phyloP scores from a whole-genome alignment of 2,888 invertebrate species.

The Synergus gifuensis region DNA sequence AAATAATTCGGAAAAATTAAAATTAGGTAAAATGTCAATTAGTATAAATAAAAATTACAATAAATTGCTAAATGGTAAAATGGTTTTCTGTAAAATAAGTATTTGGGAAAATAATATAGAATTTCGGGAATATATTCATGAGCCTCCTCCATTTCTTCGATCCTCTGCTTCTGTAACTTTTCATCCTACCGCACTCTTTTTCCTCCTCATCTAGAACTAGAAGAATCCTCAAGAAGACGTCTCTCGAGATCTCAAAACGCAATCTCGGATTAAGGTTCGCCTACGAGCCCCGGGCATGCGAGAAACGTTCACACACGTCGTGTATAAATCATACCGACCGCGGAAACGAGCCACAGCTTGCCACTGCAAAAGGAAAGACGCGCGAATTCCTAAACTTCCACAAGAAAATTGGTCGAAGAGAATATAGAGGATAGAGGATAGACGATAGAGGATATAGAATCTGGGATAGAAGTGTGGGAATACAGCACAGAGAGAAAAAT shows the following conservation, averaged over 20 bases:
- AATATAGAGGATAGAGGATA: slow-evolving; percentile 8
- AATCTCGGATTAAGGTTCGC: slow-evolving; percentile 58
- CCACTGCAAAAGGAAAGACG: slow-evolving; percentile 20
- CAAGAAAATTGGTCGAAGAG: slow-evolving; percentile 16
- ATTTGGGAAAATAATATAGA: too few species aligned
- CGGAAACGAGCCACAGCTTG: slow-evolving; percentile 34
- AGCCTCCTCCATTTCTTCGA: too few species aligned
- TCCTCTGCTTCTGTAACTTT: slow-evolving; percentile 7
- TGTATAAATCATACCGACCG: slow-evolving; percentile 34
- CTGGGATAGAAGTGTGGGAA: neutral
- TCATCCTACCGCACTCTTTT: neutral
- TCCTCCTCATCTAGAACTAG: neutral
- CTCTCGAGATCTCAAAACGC: slow-evolving; percentile 53
- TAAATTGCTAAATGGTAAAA: too few species aligned
- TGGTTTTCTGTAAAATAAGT: too few species aligned
- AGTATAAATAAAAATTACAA: too few species aligned
- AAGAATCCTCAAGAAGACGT: slow-evolving; percentile 31
- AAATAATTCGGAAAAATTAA: too few species aligned
- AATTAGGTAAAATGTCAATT: too few species aligned
- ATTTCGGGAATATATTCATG: too few species aligned
- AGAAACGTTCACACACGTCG: slow-evolving; percentile 31
- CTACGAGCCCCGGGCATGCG: slow-evolving; percentile 24
- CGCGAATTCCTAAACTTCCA: slow-evolving; percentile 17
- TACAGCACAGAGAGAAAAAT: slow-evolving; percentile 1
- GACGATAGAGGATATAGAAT: neutral